Percentiles rank a stretch among this genome's conserved stretches.
Evolutionary conservation across 2,113 vertebrate genomes (phyloP).

Genomic region (Haemorhous mexicanus): DNA sequence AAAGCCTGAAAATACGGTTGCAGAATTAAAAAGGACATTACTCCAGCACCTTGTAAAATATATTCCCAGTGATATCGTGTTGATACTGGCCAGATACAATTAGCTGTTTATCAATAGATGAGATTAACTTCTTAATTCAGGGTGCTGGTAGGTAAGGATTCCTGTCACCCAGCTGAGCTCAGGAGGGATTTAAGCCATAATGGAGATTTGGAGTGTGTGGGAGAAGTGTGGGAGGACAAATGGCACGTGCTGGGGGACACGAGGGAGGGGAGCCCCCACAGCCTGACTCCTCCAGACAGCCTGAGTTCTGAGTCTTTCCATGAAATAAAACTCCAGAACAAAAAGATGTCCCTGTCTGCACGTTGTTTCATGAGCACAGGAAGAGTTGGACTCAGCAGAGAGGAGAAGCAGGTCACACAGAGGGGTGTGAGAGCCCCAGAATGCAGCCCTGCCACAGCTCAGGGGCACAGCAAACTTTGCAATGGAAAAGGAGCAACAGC

Average conservation of each 20-base stretch:
- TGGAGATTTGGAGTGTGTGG: neutral
- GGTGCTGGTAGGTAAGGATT: neutral
- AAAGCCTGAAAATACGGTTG: neutral
- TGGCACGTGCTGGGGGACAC: fast-evolving
- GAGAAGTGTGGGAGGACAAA: neutral
- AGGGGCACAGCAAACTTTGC: neutral
- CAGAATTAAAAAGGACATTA: neutral
- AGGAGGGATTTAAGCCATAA: neutral
- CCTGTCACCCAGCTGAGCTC: neutral
- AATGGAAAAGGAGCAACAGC: neutral
- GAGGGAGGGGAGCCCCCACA: neutral
- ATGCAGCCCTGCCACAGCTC: neutral
- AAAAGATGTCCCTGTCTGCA: neutral
- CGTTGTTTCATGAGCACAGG: neutral
- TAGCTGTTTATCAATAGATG: neutral
- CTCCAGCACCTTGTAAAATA: neutral
- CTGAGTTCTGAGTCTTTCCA: neutral
- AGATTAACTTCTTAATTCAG: conserved; percentile 37
- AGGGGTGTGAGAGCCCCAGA: neutral
- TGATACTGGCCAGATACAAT: conserved; percentile 2
- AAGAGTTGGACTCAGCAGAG: neutral
- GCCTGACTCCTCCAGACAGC: neutral
- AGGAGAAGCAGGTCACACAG: neutral
- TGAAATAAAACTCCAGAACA: neutral
- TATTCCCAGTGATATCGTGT: neutral